Evolutionary conservation across 2,888 invertebrate species (phyloP), one percentile per base, ranked within the genome.

Genomic region (Drosophila basisetae): DNA sequence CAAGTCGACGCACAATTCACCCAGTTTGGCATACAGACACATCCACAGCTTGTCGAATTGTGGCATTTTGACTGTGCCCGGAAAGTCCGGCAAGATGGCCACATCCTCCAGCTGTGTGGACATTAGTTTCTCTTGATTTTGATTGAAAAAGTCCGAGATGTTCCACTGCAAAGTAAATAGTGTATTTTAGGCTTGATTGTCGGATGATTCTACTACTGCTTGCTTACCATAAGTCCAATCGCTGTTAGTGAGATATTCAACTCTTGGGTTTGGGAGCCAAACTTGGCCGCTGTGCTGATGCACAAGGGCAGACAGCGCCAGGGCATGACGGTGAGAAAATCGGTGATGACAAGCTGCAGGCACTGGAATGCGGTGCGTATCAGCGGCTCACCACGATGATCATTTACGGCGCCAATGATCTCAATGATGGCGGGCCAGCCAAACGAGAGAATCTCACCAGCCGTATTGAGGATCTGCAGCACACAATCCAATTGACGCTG

Each of bases 221-320:
- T 35, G 13, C 92, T 92, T 93, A 98, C 98, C 97, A 99, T 97
- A 61, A 99, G 94, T 25, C 99, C 99, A 61, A 99, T 97, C 50
- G 99, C 99, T 7, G 99, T 99, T 49, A 99, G 95, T 35, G 98
- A 98, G 91, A 99, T 99, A 94, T 99, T 99, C 62, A 99, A 94
- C 94, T 99, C 99, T 92, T 98, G 97, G 50, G 97, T 97, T 94
- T 99, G 99, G 22, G 97, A 96, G 28, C 99, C 99, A 94, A 99
- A 99, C 92, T 97, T 98, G 0, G 98, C 97, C 6, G 99, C 98
- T 0, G 98, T 98, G 79, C 97, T 97, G 25, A 99, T 96, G 92
- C 97, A 98, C 58, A 97, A 95, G 33, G 97, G 97, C 84, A 99
- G 95, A 93, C 98, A 99, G 76, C 97, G 95, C 94, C 97, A 97